Evolutionary conservation across 2,113 vertebrate genomes (phyloP), one percentile per base, ranked within the genome.

Genomic region (Engystomops pustulosus): DNA sequence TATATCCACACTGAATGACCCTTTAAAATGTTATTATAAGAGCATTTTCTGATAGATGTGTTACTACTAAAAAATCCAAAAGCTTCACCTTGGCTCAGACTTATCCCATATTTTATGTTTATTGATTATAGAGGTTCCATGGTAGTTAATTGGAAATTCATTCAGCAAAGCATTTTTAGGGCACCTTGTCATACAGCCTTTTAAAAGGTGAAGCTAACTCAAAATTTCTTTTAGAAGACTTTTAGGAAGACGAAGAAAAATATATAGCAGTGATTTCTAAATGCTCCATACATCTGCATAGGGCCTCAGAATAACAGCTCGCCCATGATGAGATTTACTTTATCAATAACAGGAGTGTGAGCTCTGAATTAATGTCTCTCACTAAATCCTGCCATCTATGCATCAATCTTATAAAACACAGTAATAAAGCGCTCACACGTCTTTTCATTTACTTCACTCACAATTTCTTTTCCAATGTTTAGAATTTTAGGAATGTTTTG

Each of bases 141-240:
- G n/a, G 69, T 25, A 47, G 69, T 72, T 72, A 27, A 72, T 72
- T 47, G 69, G 20, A 72, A 72, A 45, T 72, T 25, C 38, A 23
- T 14, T 23, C 41, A 27, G 69, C 41, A 8, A 47, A 17, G 69
- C 69, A 27, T 45, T 25, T 27, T 27, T 17, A 45, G 27, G 69
- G 69, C 69, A 45, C 69, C 41, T 72, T 72, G 69, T 45, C 23
- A 44, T 25, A 45, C 47, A 15, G 69, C 69, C 25, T 27, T 72
- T 44, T 27, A 47, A 45, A 27, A 72, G 38, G 38, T 25, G 44
- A 45, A 45, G 36, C 23, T 27, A 72, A 44, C 23, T 45, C 14
- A 23, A 72, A 27, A 45, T 17, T 55, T 18, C 25, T 32, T 75
- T n/a, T n/a, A n/a, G 1, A 27, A 17, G 47, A 51, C 17, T 51